Evolutionary conservation across 2,113 vertebrate species (phyloP).

Genomic region (Spea multiplicata): DNA sequence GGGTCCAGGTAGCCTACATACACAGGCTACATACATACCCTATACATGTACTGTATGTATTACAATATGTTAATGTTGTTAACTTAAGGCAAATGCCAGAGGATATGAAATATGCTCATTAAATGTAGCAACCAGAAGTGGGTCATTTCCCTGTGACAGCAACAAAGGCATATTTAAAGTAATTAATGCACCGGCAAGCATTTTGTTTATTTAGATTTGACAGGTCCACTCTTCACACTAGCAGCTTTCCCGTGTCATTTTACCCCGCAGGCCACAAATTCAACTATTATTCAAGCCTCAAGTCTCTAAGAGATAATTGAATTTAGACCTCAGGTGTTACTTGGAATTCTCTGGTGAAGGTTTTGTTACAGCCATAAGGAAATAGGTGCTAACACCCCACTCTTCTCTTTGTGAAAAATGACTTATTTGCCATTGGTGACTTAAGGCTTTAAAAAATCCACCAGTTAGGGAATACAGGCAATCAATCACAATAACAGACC

Average conservation of each 20-base stretch:
- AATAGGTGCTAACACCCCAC: neutral
- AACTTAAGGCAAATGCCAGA: conserved; percentile 7
- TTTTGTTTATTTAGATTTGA: conserved; percentile 53
- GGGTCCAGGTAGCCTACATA: no score
- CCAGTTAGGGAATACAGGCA: neutral
- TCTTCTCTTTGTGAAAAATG: conserved; percentile 13
- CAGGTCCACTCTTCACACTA: conserved; percentile 44
- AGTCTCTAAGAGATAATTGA: conserved; percentile 27
- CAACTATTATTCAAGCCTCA: conserved; percentile 14
- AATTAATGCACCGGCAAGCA: conserved; percentile 53
- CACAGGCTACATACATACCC: no score
- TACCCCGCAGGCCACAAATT: rapidly evolving
- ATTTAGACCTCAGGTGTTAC: neutral
- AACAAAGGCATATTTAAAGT: conserved; percentile 56
- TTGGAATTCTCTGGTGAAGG: neutral
- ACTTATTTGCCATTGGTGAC: conserved; percentile 16
- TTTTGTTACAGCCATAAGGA: neutral
- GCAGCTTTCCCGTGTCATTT: conserved; percentile 28
- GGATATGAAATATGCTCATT: conserved; percentile 14
- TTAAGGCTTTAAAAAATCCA: conserved; percentile 2
- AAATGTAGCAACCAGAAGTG: conserved; percentile 51
- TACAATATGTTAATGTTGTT: neutral
- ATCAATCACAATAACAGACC: conserved; percentile 25
- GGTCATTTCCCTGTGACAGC: conserved; percentile 48
- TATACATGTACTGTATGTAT: no score